A percentile compares a stretch with the other conserved stretches of the same genome.
Conservation (phyloP, 2,888 invertebrate species). For the Serripes groenlandicus region DNA sequence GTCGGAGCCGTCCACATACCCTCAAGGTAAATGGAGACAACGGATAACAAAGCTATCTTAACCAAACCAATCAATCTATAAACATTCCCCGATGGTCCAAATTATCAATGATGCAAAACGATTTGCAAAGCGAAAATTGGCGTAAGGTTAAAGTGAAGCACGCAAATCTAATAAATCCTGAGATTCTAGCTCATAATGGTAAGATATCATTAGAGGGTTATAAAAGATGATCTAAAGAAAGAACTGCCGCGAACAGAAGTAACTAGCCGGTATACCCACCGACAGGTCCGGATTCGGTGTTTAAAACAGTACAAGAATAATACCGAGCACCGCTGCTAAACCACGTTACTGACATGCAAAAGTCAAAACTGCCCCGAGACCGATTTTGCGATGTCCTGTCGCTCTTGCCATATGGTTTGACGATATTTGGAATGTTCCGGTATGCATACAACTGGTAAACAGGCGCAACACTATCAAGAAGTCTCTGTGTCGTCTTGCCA, state of each 20-base stretch:
- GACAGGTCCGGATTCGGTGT: constrained; percentile 11
- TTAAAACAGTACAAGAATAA: constrained; percentile 5
- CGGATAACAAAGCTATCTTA: background rate
- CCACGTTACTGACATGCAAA: background rate
- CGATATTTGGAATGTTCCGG: background rate
- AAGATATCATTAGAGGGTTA: background rate
- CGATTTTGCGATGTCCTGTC: background rate
- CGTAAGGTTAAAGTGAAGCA: too few species aligned
- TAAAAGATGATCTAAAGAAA: background rate
- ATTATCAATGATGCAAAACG: background rate
- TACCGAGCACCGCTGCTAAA: background rate
- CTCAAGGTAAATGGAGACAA: constrained; percentile 1
- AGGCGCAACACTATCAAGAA: background rate
- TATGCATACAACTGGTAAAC: background rate
- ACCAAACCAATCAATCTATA: background rate
- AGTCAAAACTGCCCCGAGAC: background rate
- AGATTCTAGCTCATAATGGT: too few species aligned
- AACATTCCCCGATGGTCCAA: background rate
- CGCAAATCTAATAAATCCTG: too few species aligned
- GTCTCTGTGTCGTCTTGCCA: constrained; percentile 1
- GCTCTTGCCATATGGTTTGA: background rate
- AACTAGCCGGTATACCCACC: background rate
- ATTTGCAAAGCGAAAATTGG: too few species aligned
- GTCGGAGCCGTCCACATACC: constrained; percentile 31
- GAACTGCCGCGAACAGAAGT: background rate